phyloP scores from a whole-genome alignment of 2,113 vertebrate species.

The Epinephelus cyanopodus region DNA sequence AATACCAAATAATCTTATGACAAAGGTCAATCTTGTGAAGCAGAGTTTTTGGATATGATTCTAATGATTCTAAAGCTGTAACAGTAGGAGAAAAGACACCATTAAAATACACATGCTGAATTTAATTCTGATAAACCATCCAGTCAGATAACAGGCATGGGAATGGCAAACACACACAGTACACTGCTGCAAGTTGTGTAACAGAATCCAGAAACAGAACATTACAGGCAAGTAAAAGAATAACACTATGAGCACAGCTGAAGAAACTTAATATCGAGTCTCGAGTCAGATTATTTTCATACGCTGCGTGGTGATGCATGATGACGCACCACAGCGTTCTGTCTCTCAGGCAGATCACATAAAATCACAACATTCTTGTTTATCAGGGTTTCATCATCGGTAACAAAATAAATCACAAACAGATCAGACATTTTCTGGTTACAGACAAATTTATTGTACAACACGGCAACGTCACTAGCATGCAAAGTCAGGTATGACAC shows the following conservation, averaged over 20 bases:
- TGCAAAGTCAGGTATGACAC: slow-evolving; percentile 79
- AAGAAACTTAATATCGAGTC: background rate
- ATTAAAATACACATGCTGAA: background rate
- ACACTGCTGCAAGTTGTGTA: background rate
- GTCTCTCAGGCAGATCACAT: background rate
- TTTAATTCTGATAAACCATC: slow-evolving; percentile 6
- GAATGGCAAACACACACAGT: background rate
- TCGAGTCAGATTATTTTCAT: background rate
- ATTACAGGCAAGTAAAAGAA: background rate
- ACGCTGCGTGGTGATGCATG: background rate
- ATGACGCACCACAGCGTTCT: background rate
- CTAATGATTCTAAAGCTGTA: background rate
- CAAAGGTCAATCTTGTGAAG: background rate
- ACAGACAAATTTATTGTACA: slow-evolving; percentile 77
- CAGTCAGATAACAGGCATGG: background rate
- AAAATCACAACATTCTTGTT: slow-evolving; percentile 2
- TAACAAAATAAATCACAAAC: background rate
- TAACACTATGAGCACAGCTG: background rate
- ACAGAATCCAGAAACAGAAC: background rate
- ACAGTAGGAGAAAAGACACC: background rate
- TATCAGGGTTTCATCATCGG: background rate
- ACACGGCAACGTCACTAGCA: slow-evolving; percentile 74
- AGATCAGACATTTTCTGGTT: slow-evolving; percentile 26
- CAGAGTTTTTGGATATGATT: background rate
- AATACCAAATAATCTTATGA: too few relatives aligned